Percentiles rank a stretch among this genome's conserved stretches.
phyloP scores from a whole-genome alignment of 2,797 vertebrate genomes.

The Halcyon smyrnensis region DNA sequence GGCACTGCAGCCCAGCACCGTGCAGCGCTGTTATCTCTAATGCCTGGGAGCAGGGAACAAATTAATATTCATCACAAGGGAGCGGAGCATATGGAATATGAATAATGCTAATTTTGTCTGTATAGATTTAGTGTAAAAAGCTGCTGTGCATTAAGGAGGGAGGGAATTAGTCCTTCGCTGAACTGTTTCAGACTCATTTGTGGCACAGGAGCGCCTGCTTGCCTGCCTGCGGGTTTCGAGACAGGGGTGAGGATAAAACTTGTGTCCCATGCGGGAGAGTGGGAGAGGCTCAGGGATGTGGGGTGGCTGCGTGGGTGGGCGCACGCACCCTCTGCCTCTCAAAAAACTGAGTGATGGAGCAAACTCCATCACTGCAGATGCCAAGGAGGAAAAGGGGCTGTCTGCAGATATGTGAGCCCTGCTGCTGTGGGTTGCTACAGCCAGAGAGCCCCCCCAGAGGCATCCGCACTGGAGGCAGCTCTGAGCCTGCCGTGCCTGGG shows the following conservation, averaged over 20 bases:
- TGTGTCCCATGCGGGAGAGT: fast-evolving
- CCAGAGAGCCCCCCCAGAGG: not conserved
- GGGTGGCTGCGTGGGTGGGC: fast-evolving
- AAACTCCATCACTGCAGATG: not conserved
- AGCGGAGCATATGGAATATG: slow-evolving; percentile 76
- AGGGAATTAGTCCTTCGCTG: slow-evolving; percentile 51
- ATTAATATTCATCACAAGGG: slow-evolving; percentile 76
- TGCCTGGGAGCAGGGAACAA: slow-evolving; percentile 39
- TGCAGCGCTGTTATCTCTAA: slow-evolving; percentile 24
- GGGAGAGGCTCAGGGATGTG: fast-evolving
- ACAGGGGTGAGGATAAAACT: not conserved
- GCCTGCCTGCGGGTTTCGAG: not conserved
- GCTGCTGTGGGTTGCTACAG: not conserved
- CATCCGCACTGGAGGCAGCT: not conserved
- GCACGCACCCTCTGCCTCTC: not conserved
- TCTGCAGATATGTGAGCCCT: not conserved
- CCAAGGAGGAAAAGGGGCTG: not conserved
- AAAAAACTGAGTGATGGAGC: not conserved
- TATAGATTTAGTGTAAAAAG: slow-evolving; percentile 75
- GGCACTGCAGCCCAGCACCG: not conserved
- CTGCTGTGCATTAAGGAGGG: slow-evolving; percentile 60
- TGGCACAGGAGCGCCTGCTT: not conserved
- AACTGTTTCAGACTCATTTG: slow-evolving; percentile 49
- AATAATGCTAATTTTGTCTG: slow-evolving; percentile 77
- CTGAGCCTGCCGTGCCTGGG: not conserved